A percentile compares a stretch with the other conserved stretches of the same genome.
phyloP scores from a whole-genome alignment of 2,797 vertebrate genomes.

The Buphagus erythrorhynchus region DNA sequence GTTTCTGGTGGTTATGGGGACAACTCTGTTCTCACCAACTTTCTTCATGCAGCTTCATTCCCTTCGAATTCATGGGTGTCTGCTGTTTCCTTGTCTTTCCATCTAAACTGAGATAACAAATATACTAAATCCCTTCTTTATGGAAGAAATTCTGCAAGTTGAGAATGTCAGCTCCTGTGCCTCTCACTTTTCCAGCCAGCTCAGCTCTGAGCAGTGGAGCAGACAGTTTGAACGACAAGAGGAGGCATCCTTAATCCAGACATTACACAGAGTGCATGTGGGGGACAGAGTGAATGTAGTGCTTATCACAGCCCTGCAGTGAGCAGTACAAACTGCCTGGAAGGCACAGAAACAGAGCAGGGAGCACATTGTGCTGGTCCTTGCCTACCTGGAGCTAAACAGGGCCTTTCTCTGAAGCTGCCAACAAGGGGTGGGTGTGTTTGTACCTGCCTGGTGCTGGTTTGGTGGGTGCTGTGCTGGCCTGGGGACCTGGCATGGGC shows the following conservation, averaged over 20 bases:
- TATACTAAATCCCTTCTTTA: background rate
- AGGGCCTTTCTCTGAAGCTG: background rate
- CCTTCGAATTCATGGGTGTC: background rate
- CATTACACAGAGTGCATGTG: background rate
- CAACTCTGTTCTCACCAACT: background rate
- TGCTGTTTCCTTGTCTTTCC: background rate
- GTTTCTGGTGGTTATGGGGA: background rate
- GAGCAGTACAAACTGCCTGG: background rate
- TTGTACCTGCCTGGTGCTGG: background rate
- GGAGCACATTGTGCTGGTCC: background rate
- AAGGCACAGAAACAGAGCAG: background rate
- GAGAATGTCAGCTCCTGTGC: background rate
- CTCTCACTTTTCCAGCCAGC: background rate
- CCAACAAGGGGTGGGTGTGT: rapidly evolving
- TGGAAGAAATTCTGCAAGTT: background rate
- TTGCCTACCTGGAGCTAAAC: background rate
- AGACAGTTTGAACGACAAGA: background rate
- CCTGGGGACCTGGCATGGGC: background rate
- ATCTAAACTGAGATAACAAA: background rate
- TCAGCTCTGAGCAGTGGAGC: background rate
- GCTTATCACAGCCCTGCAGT: background rate
- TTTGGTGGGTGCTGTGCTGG: background rate
- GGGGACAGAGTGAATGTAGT: background rate
- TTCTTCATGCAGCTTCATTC: background rate
- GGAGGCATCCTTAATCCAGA: background rate